Evolutionary conservation across 2,113 vertebrate species (phyloP), one percentile per base, ranked within the genome.

Genomic region (Herpailurus yagouaroundi): DNA sequence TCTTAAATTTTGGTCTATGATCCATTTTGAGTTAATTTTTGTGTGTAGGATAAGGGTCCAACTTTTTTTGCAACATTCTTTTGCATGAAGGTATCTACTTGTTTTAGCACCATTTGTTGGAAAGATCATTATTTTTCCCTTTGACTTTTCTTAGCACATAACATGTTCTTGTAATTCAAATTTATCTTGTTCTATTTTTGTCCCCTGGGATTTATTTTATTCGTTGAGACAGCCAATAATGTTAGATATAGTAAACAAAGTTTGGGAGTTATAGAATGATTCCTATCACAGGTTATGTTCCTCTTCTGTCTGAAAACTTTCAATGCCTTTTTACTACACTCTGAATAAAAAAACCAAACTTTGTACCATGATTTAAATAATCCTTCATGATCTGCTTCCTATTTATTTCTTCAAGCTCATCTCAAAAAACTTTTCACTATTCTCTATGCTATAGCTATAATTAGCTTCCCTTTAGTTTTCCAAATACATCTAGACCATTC

Each of bases 171-270:
- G 63, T 48, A 89, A 92, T 60, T 96, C 27, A 89, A 84, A 93
- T 93, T 93, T 9, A 95, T 63, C 86, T 94, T 89, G n/a, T 90
- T 95, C 29, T n/a, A 21, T 36, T 93, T 77, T 48, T 60, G 68
- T 86, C 64, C 25, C 45, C 27, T 45, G 21, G 69, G 83, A 69
- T 76, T 95, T 45, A 79, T 29, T 97, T 88, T 18, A 93, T 80
- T 10, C 31, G 29, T 77, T 57, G 48, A n/a, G 50, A 79, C 38
- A 93, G 41, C 18, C 25, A 68, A 69, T 82, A 64, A 19, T 10
- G 64, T 33, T 87, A 90, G 74, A 57, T 31, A 81, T 25, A 31
- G 41, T 89, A 94, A 95, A 89, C 31, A 71, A 94, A 73, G 5
- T 68, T 80, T 66, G 9, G 14, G 33, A 79, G 45, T 76, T 81